Evolutionary conservation across 2,113 vertebrate species (phyloP), one percentile per base, ranked within the genome.

Genomic region (Oryzias javanicus): DNA sequence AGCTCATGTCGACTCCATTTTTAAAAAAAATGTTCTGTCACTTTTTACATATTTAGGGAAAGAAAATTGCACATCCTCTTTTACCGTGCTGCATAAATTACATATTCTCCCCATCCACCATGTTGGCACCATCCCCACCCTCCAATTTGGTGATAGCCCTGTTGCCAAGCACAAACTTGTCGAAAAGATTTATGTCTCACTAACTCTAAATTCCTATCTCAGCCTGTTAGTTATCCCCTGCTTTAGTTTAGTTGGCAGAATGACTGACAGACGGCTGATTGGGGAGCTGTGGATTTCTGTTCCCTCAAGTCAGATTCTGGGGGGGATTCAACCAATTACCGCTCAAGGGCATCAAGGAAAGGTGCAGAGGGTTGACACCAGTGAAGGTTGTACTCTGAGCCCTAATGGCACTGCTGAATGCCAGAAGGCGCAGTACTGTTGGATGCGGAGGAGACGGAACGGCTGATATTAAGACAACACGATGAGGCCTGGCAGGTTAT

Each of bases 341-440:
- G 76, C 86, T 86, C 84, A 88, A 88, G 86, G 84, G 86, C 86
- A 88, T 79, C 77, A 76, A 86, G 86, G 81, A 82, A 86, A 86
- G 84, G 79, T 67, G 67, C 59, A 62, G 62, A 67, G 70, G 67
- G 76, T 70, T 70, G 75, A 66, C 49, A 47, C 70, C 60, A 4
- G 75, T 35, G 71, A 67, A 78, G 78, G 76, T 82, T 74, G 68
- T 78, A 60, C 76, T 80, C 79, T 72, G 75, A 74, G 68, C 78
- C 79, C 68, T 67, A 14, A 4, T 65, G 76, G 60, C 22, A n/a
- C 47, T 40, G 8, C 66, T 72, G 81, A 55, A 49, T 13, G 64
- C 83, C 68, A 67, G 60, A 63, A 67, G 83, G 66, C 76, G 67
- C 71, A 55, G 66, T 78, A 69, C 71, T 52, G 79, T 44, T 57